Base-by-base conservation (phyloP, 1,140 invertebrate genomes). In the Lepidurus packardi region DNA sequence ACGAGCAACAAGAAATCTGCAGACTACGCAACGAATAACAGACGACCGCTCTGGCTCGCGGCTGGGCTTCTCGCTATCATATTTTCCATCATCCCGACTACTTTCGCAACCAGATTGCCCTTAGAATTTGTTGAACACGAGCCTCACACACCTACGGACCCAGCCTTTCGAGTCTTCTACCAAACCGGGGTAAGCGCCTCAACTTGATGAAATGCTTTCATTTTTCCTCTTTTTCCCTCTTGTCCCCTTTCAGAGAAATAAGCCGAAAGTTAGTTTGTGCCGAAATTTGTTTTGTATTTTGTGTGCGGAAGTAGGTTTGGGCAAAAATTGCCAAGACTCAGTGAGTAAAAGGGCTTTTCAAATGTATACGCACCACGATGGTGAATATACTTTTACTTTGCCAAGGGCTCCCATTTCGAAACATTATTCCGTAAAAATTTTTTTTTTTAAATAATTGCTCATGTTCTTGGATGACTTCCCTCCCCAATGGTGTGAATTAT, bases 161-260 rank as follows among this genome's bases (percentile, higher is more conserved):
- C 78, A 21, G 78, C 78, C 44, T 79, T 77, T 44, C 42, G 74
- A 77, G 78, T 79, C 43, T 79, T 79, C 42, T 79, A 79, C 74
- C 42, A 24, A 79, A 44, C 74, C 7, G 78, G 78, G 24, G 78
- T 79, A 78, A 78, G 53, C 21, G 21, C 16, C 16, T 16, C 53
- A 65, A 65, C 53, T 65, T 65, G 13, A 65, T 7, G 16, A 13
- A 65, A 13, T 21, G 34, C 34, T 34, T 34, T 3, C 34, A 34
- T 34, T 34, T 34, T 34, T 2, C 34, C 16, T 73, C 21, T 13
- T 21, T 21, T 25, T 77, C 3, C 11, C 74, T 13, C 13, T 3
- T 16, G 13, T 75, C 21, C 16, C 21, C 34, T 5, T 21, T 16
- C 13, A 34, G 74, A 4, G 2, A 24, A 41, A n/a, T 16, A 13